A percentile compares a stretch with the other conserved stretches of the same genome.
Conservation (phyloP, 2,797 vertebrate species). For the Pipistrellus pipistrellus region DNA sequence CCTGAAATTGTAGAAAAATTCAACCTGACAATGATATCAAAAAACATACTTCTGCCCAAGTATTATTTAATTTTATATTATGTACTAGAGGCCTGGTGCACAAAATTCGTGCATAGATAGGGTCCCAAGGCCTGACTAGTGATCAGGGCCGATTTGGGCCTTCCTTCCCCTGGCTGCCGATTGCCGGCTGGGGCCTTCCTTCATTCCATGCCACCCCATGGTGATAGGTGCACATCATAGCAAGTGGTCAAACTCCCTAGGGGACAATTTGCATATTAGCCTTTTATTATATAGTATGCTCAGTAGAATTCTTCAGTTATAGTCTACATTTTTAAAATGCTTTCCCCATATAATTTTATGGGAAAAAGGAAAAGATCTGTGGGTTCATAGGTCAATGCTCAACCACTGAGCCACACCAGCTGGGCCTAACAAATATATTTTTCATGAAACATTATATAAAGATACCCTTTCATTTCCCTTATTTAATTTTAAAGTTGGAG, state of each 20-base stretch:
- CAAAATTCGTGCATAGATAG: no score
- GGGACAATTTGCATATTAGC: no score
- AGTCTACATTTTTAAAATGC: conserved; percentile 46
- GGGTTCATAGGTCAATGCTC: background rate
- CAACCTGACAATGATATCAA: conserved; percentile 18
- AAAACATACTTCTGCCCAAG: conserved; percentile 10
- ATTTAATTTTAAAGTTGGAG: conserved; percentile 42
- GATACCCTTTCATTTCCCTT: conserved; percentile 15
- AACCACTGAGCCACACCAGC: no score
- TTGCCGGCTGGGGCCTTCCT: no score
- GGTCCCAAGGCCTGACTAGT: no score
- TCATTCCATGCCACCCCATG: no score
- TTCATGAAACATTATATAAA: conserved; percentile 25
- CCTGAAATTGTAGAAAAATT: conserved; percentile 56
- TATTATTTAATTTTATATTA: conserved; percentile 50
- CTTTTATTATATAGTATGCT: background rate
- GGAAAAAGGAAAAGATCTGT: conserved; percentile 32
- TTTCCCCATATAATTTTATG: conserved; percentile 47
- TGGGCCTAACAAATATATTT: background rate
- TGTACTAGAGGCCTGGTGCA: background rate
- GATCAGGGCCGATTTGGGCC: no score
- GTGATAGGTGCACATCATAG: no score
- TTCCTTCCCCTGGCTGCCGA: no score
- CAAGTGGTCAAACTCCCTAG: no score
- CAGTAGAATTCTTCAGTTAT: conserved; percentile 52